phyloP scores from a whole-genome alignment of 2,888 invertebrate species.

The Drosophila colorata region DNA sequence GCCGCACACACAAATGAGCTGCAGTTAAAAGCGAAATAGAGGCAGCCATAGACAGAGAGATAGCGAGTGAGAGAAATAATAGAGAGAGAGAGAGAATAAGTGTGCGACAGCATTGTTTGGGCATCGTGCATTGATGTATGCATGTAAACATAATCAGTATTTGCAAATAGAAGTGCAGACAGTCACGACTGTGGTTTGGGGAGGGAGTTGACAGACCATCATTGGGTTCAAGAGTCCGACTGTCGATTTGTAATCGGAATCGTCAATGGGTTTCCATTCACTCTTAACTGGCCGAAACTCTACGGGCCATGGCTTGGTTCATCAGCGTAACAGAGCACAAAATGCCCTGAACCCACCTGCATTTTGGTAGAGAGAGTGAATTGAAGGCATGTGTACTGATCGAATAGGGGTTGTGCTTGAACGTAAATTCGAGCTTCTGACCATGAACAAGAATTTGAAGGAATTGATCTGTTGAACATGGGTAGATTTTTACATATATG shows the following conservation, averaged over 20 bases:
- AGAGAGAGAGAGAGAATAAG: background rate
- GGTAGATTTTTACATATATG: too few species aligned
- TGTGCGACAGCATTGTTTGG: conserved; percentile 64
- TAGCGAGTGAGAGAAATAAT: background rate
- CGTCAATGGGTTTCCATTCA: conserved; percentile 43
- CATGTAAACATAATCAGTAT: conserved; percentile 83
- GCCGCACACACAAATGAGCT: conserved; percentile 69
- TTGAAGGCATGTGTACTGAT: conserved; percentile 26
- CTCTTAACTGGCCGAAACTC: conserved; percentile 18
- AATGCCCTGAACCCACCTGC: conserved; percentile 19
- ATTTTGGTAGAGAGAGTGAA: conserved; percentile 24
- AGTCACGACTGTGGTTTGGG: conserved; percentile 1
- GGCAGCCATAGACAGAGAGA: background rate
- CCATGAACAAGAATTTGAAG: too few species aligned
- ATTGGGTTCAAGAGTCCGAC: conserved; percentile 1
- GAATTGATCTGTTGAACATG: too few species aligned
- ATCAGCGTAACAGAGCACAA: conserved; percentile 20
- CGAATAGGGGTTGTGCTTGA: conserved; percentile 19
- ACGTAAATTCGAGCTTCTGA: too few species aligned
- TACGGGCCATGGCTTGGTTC: conserved; percentile 14
- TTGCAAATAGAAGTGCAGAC: conserved; percentile 75
- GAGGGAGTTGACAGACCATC: background rate
- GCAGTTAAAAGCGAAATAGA: conserved; percentile 3
- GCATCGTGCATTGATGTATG: conserved; percentile 77
- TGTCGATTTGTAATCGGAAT: conserved; percentile 50